These are phyloP conservation scores for Heteropelma amictum DNA, from an alignment of 2,888 invertebrate species.

Conservation along the genomic window DNA sequence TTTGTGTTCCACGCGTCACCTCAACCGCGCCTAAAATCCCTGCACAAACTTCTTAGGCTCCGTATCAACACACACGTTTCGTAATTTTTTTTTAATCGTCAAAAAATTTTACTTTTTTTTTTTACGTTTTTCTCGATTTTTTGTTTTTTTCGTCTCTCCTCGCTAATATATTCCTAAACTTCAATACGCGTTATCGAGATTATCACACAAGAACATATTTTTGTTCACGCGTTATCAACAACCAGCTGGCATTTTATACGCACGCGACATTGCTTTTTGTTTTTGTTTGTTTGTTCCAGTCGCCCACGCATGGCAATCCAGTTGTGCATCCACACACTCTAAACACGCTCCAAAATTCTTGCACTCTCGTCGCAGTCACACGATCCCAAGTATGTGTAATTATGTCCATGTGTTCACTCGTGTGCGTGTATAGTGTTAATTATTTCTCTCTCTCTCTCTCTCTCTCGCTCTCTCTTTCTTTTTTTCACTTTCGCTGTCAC, in stretches of 20 bases:
- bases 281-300: constrained; percentile 52
- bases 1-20: constrained; percentile 64
- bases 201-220: constrained; percentile 75
- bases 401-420: constrained; percentile 5
- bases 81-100: constrained; percentile 10
- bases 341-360: constrained; percentile 47
- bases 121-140: constrained; percentile 21
- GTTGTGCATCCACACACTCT: constrained; percentile 32
- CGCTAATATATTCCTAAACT: constrained; percentile 61
- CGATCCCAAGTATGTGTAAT: constrained; percentile 52
- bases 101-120: constrained; percentile 23
- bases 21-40: constrained; percentile 68
- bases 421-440: constrained; percentile 9
- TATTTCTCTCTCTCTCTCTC: constrained; percentile 28
- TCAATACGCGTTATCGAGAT: constrained; percentile 74
- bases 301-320: constrained; percentile 43
- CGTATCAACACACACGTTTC: constrained; percentile 47
- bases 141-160: constrained; percentile 23
- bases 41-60: constrained; percentile 50
- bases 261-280: constrained; percentile 48
- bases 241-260: constrained; percentile 65
- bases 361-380: constrained; percentile 55
- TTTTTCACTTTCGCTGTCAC: constrained; percentile 47
- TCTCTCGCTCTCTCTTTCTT: neutral
- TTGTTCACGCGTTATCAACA: constrained; percentile 75